Percentiles rank a stretch among this genome's conserved stretches.
Conservation (phyloP, 2,113 vertebrate species). For the Ciconia boyciana region DNA sequence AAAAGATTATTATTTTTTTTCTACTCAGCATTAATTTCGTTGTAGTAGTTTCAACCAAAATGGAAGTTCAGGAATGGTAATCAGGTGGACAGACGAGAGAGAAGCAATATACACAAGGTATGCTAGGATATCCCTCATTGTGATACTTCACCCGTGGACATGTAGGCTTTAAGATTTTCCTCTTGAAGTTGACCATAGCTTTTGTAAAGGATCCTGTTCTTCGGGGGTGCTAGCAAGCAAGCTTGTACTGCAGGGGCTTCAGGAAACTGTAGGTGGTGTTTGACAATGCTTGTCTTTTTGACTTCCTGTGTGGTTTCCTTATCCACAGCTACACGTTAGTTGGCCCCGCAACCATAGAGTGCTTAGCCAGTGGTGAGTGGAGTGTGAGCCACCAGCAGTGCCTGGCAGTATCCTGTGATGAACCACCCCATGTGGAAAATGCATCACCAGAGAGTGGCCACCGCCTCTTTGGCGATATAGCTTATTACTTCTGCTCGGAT, state of each 20-base stretch:
- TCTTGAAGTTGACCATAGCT: not conserved
- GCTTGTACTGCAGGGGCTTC: not conserved
- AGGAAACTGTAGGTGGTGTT: not conserved
- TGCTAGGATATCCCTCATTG: not conserved
- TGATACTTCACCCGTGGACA: not conserved
- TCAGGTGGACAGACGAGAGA: not conserved
- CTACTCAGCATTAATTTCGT: not conserved
- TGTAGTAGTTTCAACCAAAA: not conserved
- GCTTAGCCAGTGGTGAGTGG: constrained; percentile 86
- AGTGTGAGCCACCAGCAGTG: constrained; percentile 84
- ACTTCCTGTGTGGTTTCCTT: not conserved
- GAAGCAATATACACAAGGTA: not conserved
- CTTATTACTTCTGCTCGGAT: constrained; percentile 92
- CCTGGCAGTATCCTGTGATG: constrained; percentile 91
- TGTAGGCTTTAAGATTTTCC: not conserved
- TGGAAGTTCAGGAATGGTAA: not conserved
- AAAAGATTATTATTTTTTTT: not conserved
- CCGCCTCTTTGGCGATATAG: constrained; percentile 89
- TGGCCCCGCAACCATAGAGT: constrained; percentile 85
- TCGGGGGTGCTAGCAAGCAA: not conserved
- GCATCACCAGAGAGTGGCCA: constrained; percentile 89
- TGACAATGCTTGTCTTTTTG: not conserved
- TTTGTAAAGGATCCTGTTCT: not conserved
- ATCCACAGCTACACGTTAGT: constrained; percentile 86
- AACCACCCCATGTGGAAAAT: constrained; percentile 88